Evolutionary conservation across 2,888 invertebrate species (phyloP).

Genomic region (Linnaemya tessellans): DNA sequence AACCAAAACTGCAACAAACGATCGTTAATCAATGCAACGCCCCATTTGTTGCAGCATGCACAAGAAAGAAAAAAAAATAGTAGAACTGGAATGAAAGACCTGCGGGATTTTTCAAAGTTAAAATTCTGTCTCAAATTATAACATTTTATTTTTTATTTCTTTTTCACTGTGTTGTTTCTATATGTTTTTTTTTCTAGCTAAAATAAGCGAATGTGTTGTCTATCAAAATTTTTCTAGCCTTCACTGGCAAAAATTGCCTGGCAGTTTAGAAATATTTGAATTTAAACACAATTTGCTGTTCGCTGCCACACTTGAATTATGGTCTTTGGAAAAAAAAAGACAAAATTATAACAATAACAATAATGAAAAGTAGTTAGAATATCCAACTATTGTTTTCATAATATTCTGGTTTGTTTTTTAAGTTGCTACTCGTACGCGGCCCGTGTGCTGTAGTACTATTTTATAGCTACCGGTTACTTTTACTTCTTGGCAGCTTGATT

Average conservation of each 20-base stretch:
- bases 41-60: constrained; percentile 23
- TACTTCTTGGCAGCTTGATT: neutral
- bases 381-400: neutral
- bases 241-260: neutral
- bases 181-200: neutral
- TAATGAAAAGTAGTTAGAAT: neutral
- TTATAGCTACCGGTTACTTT: constrained; percentile 41
- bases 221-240: neutral
- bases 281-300: neutral
- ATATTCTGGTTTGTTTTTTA: neutral
- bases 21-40: constrained; percentile 50
- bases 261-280: neutral
- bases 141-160: neutral
- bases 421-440: neutral
- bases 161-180: neutral
- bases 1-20: neutral
- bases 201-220: neutral
- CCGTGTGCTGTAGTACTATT: neutral
- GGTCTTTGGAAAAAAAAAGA: neutral
- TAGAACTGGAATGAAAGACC: constrained; percentile 27
- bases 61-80: neutral
- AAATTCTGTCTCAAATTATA: constrained; percentile 21
- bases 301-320: neutral
- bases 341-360: neutral
- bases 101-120: constrained; percentile 39